Conservation (phyloP, 2,113 vertebrate genomes). For the Sus scrofa region T2T-Sscrofa CM000819.6:82623501-82624000, state of each 20-base stretch:
- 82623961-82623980: too few species aligned
- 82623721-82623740: not conserved
- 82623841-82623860: not conserved
- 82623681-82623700: not conserved
- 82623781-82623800: not conserved
- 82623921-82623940: not conserved
- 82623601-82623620: not conserved
- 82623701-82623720: not conserved
- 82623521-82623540: not conserved
- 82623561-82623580: not conserved
- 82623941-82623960: too few species aligned
- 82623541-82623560: not conserved
- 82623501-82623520: not conserved
- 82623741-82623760: not conserved
- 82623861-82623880: not conserved
- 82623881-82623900: not conserved
- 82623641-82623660: not conserved
- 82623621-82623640: not conserved
- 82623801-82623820: not conserved
- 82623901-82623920: not conserved
- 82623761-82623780: not conserved
- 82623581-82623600: not conserved
- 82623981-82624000: too few species aligned
- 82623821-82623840: not conserved
- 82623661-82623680: not conserved